Conservation (phyloP, 2,888 invertebrate genomes). For the Microctonus brassicae region DNA sequence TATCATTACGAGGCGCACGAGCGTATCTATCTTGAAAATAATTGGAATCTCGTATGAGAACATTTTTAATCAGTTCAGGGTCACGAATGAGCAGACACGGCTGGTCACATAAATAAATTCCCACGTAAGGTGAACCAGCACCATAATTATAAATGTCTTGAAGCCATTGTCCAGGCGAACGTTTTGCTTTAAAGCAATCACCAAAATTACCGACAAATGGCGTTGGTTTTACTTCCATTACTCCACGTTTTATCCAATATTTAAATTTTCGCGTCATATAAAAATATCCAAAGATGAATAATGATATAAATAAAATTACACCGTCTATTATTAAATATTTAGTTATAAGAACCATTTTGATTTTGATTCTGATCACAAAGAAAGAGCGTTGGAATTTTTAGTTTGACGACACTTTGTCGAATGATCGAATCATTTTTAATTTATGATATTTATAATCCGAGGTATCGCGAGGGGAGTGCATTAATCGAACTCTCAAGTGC, state of each 20-base stretch:
- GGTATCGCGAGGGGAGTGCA: too few relatives aligned
- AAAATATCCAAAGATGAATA: slow-evolving; percentile 47
- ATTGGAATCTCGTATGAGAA: slow-evolving; percentile 70
- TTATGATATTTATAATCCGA: too few relatives aligned
- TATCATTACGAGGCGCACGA: slow-evolving; percentile 62
- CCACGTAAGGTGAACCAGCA: slow-evolving; percentile 62
- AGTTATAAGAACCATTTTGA: slow-evolving; percentile 54
- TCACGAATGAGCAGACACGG: slow-evolving; percentile 70
- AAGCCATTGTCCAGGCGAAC: slow-evolving; percentile 61
- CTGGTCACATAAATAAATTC: slow-evolving; percentile 66
- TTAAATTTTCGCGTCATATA: slow-evolving; percentile 59
- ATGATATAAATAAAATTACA: slow-evolving; percentile 41
- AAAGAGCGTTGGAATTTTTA: too few relatives aligned
- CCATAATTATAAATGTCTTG: slow-evolving; percentile 63
- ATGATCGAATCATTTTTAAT: too few relatives aligned
- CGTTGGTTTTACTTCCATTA: slow-evolving; percentile 64
- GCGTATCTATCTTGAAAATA: slow-evolving; percentile 65
- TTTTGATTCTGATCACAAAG: too few relatives aligned
- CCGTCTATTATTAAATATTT: slow-evolving; percentile 53
- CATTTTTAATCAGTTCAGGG: slow-evolving; percentile 68
- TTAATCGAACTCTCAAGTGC: too few relatives aligned
- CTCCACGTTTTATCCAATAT: slow-evolving; percentile 65
- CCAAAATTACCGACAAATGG: slow-evolving; percentile 69
- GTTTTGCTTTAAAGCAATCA: slow-evolving; percentile 58
- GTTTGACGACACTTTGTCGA: too few relatives aligned